phyloP scores from a whole-genome alignment of 2,113 vertebrate species.

The Ptilonorhynchus violaceus region DNA sequence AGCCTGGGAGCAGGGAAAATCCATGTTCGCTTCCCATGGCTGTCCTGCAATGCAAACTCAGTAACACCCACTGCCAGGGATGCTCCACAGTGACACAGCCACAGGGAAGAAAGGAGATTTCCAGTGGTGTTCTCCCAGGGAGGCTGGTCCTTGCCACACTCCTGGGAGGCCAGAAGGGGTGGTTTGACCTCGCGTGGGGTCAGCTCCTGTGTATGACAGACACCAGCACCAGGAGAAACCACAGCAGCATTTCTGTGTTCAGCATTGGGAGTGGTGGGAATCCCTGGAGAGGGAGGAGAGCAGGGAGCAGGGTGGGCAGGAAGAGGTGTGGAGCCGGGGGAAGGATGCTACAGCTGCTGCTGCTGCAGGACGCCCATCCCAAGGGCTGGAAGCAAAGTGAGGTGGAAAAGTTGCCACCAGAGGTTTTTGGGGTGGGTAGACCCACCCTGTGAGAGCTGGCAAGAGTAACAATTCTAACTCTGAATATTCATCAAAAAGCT shows the following conservation, averaged over 20 bases:
- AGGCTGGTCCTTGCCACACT: background rate
- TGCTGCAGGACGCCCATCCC: background rate
- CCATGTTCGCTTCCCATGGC: background rate
- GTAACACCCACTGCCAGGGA: background rate
- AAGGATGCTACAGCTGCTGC: background rate
- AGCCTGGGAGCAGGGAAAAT: background rate
- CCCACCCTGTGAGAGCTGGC: background rate
- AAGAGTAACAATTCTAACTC: background rate
- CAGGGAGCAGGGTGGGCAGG: background rate
- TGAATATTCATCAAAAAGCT: background rate
- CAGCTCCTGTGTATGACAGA: background rate
- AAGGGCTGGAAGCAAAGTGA: background rate
- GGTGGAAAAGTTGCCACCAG: background rate
- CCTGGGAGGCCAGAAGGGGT: background rate
- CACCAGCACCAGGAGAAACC: background rate
- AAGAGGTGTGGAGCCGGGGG: rapidly evolving
- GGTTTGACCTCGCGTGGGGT: background rate
- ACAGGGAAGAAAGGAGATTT: background rate
- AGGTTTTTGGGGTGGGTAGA: background rate
- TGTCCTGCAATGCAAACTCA: background rate
- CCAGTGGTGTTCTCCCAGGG: background rate
- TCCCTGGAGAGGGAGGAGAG: background rate
- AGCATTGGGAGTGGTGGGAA: background rate
- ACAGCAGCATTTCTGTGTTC: background rate
- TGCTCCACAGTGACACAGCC: rapidly evolving